Evolutionary conservation across 2,888 invertebrate genomes (phyloP), one percentile per base, ranked within the genome.

Genomic region (Xestobium rufovillosum): DNA sequence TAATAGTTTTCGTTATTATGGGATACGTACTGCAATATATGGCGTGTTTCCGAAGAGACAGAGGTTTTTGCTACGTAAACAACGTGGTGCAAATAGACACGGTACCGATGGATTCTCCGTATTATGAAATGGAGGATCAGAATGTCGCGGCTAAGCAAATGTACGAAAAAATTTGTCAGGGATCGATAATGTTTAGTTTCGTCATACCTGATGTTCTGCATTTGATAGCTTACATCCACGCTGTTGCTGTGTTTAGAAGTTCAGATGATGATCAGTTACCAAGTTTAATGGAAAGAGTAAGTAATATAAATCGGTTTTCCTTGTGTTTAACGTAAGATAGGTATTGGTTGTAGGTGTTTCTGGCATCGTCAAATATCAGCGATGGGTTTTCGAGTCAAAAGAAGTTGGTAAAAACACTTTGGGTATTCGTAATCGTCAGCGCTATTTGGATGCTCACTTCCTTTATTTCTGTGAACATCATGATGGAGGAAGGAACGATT

Each of bases 261-360:
- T 77, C 80, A 17, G 85, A 87, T 59, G 85, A 84, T 56, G 87
- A 88, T 57, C 86, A 87, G 52, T 61, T 88, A 34, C 84, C 85
- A 51, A 83, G 83, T 66, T 68, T 88, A 32, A 84, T 87, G 76
- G 88, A 88, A 62, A 72, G 85, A 51, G 86, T 81, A 55, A 67
- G 68, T 42, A 14, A 14, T 33, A 13, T 14, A 23, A 23, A n/a
- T 6, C n/a, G 23, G 23, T n/a, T 23, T 8, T n/a, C 23, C 8
- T 23, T 27, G 27, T 27, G 6, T n/a, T 6, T 11, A 31, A 28
- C 2, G 19, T 25, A 14, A 12, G 25, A 19, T 25, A 31, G 12
- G 4, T 27, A 33, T 10, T 25, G 2, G 39, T 53, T 63, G 53
- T 49, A 79, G 78, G 78, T 82, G 1, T 87, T 87, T 57, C 66